Conservation (phyloP, 2,888 invertebrate species). For the Gymnoscelis rufifasciata region DNA sequence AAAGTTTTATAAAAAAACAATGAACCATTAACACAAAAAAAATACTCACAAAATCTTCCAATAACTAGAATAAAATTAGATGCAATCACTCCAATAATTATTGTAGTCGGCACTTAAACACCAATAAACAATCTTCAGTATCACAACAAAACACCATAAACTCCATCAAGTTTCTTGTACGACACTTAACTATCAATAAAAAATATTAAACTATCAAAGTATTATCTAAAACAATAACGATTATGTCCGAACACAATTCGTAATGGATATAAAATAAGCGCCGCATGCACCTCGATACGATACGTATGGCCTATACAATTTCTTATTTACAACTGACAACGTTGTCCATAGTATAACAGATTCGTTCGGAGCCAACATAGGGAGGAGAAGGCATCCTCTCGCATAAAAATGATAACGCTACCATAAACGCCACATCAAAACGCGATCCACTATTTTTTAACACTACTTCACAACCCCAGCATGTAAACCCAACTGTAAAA, state of each 20-base stretch:
- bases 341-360: conserved; percentile 71
- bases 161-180: conserved; percentile 62
- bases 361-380: conserved; percentile 62
- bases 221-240: conserved; percentile 38
- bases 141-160: conserved; percentile 53
- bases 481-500: conserved; percentile 73
- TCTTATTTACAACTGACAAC: conserved; percentile 79
- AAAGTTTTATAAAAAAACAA: too few relatives aligned
- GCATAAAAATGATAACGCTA: conserved; percentile 53
- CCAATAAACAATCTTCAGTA: conserved; percentile 56
- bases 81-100: conserved; percentile 47
- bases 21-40: too few relatives aligned
- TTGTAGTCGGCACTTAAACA: conserved; percentile 60
- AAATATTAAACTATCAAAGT: conserved; percentile 33
- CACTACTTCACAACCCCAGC: conserved; percentile 73
- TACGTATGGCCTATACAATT: conserved; percentile 78
- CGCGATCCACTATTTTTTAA: conserved; percentile 61
- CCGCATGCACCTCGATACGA: conserved; percentile 70
- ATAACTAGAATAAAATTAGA: conserved; percentile 33
- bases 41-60: conserved; percentile 64
- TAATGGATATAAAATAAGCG: conserved; percentile 47
- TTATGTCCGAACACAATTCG: conserved; percentile 45
- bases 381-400: conserved; percentile 63
- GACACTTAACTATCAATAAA: conserved; percentile 45
- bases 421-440: conserved; percentile 61